Percentiles rank a stretch among this genome's conserved stretches.
These are phyloP conservation scores for Palaemon carinicauda DNA, from an alignment of 1,140 invertebrate species.

Conservation along the genomic window DNA sequence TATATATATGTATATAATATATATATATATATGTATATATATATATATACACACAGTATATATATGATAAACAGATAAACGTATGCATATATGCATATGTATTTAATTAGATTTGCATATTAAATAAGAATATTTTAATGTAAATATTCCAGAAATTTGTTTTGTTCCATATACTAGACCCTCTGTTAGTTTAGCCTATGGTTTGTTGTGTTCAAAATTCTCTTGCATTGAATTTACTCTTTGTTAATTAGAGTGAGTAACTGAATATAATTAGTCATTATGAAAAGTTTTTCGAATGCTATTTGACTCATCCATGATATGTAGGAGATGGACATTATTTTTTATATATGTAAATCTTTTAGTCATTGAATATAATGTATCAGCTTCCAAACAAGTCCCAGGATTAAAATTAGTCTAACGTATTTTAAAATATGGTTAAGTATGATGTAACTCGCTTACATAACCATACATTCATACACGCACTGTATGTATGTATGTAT, in stretches of 20 bases:
- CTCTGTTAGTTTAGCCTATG: no score
- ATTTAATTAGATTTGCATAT: background rate
- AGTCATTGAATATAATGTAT: no score
- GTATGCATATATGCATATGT: background rate
- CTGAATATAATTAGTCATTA: no score
- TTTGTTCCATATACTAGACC: no score
- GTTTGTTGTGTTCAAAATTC: no score
- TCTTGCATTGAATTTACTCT: background rate
- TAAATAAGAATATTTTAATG: background rate
- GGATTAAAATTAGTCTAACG: no score
- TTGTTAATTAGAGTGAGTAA: background rate
- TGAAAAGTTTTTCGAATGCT: no score
- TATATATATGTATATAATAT: constrained; percentile 21
- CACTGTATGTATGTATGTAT: background rate
- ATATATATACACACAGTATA: background rate
- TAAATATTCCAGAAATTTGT: no score
- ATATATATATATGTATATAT: background rate
- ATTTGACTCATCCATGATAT: background rate
- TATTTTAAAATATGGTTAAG: no score
- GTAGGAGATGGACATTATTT: background rate
- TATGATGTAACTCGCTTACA: no score
- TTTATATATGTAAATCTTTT: background rate
- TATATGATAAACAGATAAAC: no score
- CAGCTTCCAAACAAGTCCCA: no score
- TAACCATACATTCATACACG: background rate